These are phyloP conservation scores for Kradibia gibbosae DNA, from an alignment of 1,140 invertebrate genomes.

Conservation along the genomic window DNA sequence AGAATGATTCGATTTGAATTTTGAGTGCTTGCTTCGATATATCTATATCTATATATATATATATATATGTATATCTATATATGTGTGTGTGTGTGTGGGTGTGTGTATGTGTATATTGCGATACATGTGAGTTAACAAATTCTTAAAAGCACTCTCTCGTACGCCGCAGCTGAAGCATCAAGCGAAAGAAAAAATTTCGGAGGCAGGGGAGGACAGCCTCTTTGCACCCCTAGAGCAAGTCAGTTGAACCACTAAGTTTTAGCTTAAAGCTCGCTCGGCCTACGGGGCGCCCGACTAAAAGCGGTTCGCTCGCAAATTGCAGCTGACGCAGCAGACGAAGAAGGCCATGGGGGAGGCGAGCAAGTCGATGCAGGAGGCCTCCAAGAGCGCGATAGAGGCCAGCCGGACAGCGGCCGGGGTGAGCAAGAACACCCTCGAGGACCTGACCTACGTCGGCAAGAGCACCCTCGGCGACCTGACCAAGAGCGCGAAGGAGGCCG, in stretches of 20 bases:
- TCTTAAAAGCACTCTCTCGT: neutral
- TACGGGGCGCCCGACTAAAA: no score
- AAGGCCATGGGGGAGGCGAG: slow-evolving; percentile 90
- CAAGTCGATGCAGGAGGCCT: slow-evolving; percentile 85
- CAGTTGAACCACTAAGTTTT: slow-evolving; percentile 48
- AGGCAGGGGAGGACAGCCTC: slow-evolving; percentile 79
- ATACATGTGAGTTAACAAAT: neutral
- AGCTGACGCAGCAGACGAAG: slow-evolving; percentile 90
- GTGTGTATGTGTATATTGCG: neutral
- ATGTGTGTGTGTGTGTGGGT: neutral
- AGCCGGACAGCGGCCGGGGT: slow-evolving; percentile 89
- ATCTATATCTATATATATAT: no score
- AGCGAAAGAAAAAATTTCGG: slow-evolving; percentile 80
- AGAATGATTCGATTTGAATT: no score
- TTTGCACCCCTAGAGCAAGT: slow-evolving; percentile 85
- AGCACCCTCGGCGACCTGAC: slow-evolving; percentile 91
- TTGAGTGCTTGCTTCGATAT: no score
- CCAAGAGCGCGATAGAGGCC: slow-evolving; percentile 87
- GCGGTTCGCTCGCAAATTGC: neutral
- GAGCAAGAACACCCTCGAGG: slow-evolving; percentile 90
- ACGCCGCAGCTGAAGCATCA: slow-evolving; percentile 74
- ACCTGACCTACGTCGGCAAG: slow-evolving; percentile 89
- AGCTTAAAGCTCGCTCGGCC: neutral
- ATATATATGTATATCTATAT: no score
- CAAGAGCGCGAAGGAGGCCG: slow-evolving; percentile 90